A percentile compares a stretch with the other conserved stretches of the same genome.
Evolutionary conservation across 1,140 invertebrate genomes (phyloP).

Genomic region (Trichonephila clavata): DNA sequence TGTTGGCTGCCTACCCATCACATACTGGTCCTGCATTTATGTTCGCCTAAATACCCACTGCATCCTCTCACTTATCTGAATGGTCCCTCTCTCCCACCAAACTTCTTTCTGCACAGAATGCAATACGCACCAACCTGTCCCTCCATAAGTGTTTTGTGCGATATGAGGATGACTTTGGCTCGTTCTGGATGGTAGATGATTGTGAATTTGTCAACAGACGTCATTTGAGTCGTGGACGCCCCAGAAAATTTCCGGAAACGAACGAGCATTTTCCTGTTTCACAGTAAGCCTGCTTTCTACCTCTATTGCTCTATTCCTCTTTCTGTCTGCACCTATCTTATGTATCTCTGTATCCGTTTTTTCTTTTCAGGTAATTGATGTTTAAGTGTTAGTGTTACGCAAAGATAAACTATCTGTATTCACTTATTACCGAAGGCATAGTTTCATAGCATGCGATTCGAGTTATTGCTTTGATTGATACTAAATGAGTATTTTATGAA

Average conservation of each 20-base stretch:
- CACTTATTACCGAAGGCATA: background rate
- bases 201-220: slow-evolving; percentile 97
- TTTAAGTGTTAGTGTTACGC: background rate
- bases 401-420: background rate
- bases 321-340: slow-evolving; percentile 68
- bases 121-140: slow-evolving; percentile 99
- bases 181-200: slow-evolving; percentile 99
- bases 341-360: slow-evolving; percentile 25
- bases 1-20: slow-evolving; percentile 70
- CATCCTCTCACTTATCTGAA: slow-evolving; percentile 62
- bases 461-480: background rate
- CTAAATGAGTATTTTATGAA: background rate
- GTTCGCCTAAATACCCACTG: slow-evolving; percentile 34
- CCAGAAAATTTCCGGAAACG: slow-evolving; percentile 95
- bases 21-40: slow-evolving; percentile 65
- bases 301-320: slow-evolving; percentile 71
- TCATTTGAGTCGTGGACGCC: slow-evolving; percentile 95
- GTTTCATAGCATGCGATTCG: background rate
- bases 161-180: slow-evolving; percentile 99
- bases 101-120: slow-evolving; percentile 90
- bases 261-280: slow-evolving; percentile 86
- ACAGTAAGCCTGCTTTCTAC: slow-evolving; percentile 86
- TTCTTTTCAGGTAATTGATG: background rate
- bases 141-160: slow-evolving; percentile 99
- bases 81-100: slow-evolving; percentile 80